A percentile compares a stretch with the other conserved stretches of the same genome.
Conservation (phyloP, 2,113 vertebrate species). For the Azemiops feae region DNA sequence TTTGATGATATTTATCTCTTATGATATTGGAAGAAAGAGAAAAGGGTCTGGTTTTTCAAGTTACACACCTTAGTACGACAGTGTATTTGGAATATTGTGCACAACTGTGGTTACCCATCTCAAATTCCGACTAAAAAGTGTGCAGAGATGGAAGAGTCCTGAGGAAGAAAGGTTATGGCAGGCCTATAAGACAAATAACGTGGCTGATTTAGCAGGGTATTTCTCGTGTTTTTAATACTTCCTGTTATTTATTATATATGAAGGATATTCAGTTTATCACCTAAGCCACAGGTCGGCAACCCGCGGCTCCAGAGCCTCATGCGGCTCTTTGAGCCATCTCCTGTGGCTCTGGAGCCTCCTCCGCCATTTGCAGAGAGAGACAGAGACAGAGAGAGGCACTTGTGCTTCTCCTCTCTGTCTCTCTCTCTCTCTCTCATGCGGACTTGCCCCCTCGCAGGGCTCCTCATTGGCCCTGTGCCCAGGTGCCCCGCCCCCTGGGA, state of each 20-base stretch:
- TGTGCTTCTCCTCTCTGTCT: too few species aligned
- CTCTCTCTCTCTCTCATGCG: too few species aligned
- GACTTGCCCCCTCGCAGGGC: too few species aligned
- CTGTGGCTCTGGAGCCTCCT: too few species aligned
- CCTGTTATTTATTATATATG: conserved; percentile 31
- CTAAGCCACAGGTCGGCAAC: too few species aligned
- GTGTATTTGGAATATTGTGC: neutral
- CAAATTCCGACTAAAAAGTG: neutral
- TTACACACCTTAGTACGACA: neutral
- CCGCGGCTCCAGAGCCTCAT: too few species aligned
- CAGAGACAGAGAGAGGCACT: too few species aligned
- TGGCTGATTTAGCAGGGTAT: neutral
- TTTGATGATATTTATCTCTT: neutral
- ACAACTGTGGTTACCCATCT: neutral
- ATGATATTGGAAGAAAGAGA: neutral
- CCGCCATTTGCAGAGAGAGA: too few species aligned
- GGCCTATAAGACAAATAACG: neutral
- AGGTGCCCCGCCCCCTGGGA: too few species aligned
- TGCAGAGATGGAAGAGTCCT: neutral
- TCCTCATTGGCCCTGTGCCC: too few species aligned
- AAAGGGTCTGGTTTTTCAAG: neutral
- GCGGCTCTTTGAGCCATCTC: too few species aligned
- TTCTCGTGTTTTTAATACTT: neutral
- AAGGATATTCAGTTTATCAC: conserved; percentile 27
- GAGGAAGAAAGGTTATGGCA: neutral